Evolutionary conservation across 2,888 invertebrate species (phyloP).

Genomic region (Opisthograptis luteolata): DNA sequence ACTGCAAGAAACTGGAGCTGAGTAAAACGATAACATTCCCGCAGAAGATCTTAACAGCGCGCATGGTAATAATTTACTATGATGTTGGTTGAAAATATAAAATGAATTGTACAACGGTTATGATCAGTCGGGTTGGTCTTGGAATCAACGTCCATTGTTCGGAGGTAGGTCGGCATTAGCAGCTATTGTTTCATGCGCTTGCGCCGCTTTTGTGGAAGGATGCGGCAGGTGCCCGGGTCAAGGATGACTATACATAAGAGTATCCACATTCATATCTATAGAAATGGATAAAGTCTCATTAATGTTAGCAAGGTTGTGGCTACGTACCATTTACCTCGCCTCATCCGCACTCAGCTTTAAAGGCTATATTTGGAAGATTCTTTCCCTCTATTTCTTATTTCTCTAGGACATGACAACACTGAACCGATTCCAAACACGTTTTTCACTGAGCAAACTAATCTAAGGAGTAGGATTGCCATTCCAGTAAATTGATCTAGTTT

Average conservation of each 20-base stretch:
- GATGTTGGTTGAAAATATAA: slow-evolving; percentile 25
- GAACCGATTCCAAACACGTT: too few species aligned
- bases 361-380: too few species aligned
- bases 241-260: slow-evolving; percentile 44
- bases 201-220: slow-evolving; percentile 45
- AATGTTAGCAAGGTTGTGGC: slow-evolving; percentile 7
- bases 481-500: too few species aligned
- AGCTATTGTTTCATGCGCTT: slow-evolving; percentile 41
- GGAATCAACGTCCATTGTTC: slow-evolving; percentile 39
- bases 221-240: slow-evolving; percentile 60
- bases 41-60: too few species aligned
- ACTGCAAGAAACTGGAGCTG: slow-evolving; percentile 4
- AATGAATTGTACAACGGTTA: slow-evolving; percentile 29
- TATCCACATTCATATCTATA: not conserved
- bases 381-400: too few species aligned
- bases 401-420: too few species aligned
- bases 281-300: slow-evolving; percentile 4
- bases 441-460: too few species aligned
- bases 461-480: too few species aligned
- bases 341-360: not conserved
- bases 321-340: not conserved
- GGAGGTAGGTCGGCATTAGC: slow-evolving; percentile 35
- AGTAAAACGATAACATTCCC: slow-evolving; percentile 1
- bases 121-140: slow-evolving; percentile 32
- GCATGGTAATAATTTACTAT: not conserved